A percentile compares a stretch with the other conserved stretches of the same genome.
These are phyloP conservation scores for Steatornis caripensis DNA, from an alignment of 2,113 vertebrate genomes.

Conservation along the genomic window DNA sequence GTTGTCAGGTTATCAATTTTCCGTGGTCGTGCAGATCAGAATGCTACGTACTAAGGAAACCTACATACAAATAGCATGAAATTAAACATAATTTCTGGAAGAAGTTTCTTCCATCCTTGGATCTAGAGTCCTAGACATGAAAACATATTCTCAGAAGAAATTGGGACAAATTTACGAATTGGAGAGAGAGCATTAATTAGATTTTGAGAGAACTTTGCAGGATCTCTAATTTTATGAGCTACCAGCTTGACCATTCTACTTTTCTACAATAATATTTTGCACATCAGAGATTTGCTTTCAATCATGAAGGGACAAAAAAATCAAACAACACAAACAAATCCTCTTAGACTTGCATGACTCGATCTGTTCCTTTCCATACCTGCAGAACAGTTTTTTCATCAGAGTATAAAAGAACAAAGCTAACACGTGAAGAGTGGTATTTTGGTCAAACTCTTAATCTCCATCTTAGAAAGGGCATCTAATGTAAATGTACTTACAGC, in stretches of 20 bases:
- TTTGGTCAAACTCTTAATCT: background rate
- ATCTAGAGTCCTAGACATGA: background rate
- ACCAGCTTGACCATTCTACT: background rate
- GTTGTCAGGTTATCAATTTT: background rate
- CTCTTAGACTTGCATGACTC: background rate
- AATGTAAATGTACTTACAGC: background rate
- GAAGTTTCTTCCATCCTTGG: background rate
- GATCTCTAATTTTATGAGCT: background rate
- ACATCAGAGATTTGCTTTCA: background rate
- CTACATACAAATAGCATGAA: background rate
- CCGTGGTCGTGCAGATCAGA: background rate
- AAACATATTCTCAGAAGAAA: background rate
- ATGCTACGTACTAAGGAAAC: background rate
- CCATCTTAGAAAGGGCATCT: background rate
- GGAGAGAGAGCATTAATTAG: background rate
- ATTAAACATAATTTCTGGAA: background rate
- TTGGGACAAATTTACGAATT: background rate
- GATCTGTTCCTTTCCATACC: background rate
- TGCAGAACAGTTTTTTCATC: background rate
- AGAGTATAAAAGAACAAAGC: background rate
- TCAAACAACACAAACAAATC: too few species aligned
- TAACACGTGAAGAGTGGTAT: background rate
- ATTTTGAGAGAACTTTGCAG: background rate
- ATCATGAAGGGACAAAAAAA: background rate
- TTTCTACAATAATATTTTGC: background rate